Conservation (phyloP, 2,888 invertebrate species). For the Standfussiana lucernea region DNA sequence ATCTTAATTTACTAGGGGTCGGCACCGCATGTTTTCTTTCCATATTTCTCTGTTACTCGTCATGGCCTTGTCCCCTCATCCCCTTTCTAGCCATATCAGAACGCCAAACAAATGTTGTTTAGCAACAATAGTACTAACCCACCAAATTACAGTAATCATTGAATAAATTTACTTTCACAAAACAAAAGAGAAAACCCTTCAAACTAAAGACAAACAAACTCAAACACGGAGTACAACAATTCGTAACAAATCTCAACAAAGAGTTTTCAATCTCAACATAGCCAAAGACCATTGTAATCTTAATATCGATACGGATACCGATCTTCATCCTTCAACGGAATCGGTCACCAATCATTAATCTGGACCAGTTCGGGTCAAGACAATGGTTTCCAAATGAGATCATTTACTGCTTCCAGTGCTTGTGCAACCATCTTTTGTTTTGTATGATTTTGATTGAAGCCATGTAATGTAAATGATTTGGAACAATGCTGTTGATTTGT, state of each 20-base stretch:
- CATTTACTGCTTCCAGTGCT: conserved; percentile 73
- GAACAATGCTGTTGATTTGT: conserved; percentile 49
- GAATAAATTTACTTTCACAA: not conserved
- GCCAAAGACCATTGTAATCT: conserved; percentile 66
- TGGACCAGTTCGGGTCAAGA: conserved; percentile 74
- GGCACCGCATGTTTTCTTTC: not conserved
- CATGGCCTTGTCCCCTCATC: too few species aligned
- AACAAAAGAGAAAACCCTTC: not conserved
- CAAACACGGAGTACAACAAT: conserved; percentile 15
- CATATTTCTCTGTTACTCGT: not conserved
- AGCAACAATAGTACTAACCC: not conserved
- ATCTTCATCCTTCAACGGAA: conserved; percentile 74
- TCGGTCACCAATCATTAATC: conserved; percentile 78
- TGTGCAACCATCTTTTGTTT: conserved; percentile 73
- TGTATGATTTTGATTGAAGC: conserved; percentile 51
- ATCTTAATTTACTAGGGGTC: not conserved
- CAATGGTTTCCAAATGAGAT: conserved; percentile 85
- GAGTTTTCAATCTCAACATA: conserved; percentile 53
- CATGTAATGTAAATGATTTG: conserved; percentile 49
- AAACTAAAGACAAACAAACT: not conserved
- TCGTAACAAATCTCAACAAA: conserved; percentile 55
- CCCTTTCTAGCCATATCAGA: too few species aligned
- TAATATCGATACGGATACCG: conserved; percentile 72
- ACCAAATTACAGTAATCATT: not conserved
- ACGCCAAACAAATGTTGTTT: too few species aligned